These are phyloP conservation scores for Macropis europaea DNA, from an alignment of 2,888 invertebrate species.

Conservation along the genomic window DNA sequence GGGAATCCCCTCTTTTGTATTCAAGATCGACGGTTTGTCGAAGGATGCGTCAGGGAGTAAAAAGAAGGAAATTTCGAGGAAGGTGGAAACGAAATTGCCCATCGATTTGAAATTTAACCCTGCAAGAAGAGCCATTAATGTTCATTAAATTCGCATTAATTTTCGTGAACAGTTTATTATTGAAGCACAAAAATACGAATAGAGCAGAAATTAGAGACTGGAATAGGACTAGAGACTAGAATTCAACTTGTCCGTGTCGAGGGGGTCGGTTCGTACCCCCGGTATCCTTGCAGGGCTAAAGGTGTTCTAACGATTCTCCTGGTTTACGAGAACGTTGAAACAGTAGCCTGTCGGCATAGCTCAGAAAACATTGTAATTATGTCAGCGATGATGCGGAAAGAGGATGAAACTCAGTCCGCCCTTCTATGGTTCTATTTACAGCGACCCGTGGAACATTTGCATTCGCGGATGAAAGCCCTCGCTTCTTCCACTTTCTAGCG, in stretches of 20 bases:
- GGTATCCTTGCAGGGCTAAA: no score
- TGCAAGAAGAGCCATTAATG: no score
- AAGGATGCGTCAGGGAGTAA: background rate
- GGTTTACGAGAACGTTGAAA: no score
- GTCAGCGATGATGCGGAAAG: slow-evolving; percentile 5
- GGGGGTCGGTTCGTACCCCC: no score
- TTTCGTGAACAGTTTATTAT: no score
- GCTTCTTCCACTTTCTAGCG: slow-evolving; percentile 27
- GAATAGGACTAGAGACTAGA: no score
- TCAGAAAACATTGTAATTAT: background rate
- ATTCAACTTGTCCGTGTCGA: no score
- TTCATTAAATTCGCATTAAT: no score
- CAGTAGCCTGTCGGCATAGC: background rate
- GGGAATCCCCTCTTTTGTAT: background rate
- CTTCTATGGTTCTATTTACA: slow-evolving; percentile 30
- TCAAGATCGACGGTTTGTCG: background rate
- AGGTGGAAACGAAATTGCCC: background rate
- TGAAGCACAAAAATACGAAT: no score
- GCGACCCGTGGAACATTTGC: slow-evolving; percentile 24
- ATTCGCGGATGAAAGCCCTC: slow-evolving; percentile 26
- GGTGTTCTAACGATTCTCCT: no score
- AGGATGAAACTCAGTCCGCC: background rate
- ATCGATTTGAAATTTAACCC: no score
- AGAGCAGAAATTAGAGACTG: no score
- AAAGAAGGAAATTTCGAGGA: background rate